Base-by-base conservation (phyloP, 2,888 invertebrate species). In the Chymomyza amoena region DNA sequence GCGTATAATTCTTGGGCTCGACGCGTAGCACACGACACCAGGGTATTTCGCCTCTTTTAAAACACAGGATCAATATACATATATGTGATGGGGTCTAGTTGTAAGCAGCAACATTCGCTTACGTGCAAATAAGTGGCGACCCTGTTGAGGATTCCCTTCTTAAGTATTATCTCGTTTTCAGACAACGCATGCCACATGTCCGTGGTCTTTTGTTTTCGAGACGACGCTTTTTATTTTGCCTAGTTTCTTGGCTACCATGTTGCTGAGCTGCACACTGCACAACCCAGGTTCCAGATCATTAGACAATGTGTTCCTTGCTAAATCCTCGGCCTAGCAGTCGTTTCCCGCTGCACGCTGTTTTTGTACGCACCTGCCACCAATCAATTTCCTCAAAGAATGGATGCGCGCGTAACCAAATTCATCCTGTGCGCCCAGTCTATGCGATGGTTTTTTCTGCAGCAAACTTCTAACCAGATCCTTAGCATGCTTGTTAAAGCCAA, bases 1-100 rank as follows among this genome's bases (percentile, higher is more conserved):
- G 97, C 93, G 97, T 97, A 91, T 99, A 99, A 93, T 98, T 99
- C 92, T 98, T 98, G 62, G 97, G 96, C 92, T 99, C 99, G 56
- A 98, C 95, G 77, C 95, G 94, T 77, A 99, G 92, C 69, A 97
- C 95, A 4, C 94, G 93, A 80, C 97, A 97, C 97, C 98, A 98
- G 50, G 98, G 98, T 73, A 99, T 97, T 92, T 99, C 97, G 45
- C 99, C 99, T 92, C 99, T 99, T 74, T 98, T 94, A 63, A 96
- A 96, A 96, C 65, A 95, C 95, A 1, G 99, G 97, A 93, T 99
- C 99, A 63, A 99, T 97, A 91, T 99, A 99, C 92, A 97, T 99
- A 56, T 99, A 93, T 83, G 97, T 96, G n/a, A n/a, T 1, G 99
- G 99, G 36, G n/a, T n/a, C 98, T 98, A 69, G 97, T 96, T 0